Conservation (phyloP, 2,797 vertebrate species). For the Gadopsis bispinosus region DNA sequence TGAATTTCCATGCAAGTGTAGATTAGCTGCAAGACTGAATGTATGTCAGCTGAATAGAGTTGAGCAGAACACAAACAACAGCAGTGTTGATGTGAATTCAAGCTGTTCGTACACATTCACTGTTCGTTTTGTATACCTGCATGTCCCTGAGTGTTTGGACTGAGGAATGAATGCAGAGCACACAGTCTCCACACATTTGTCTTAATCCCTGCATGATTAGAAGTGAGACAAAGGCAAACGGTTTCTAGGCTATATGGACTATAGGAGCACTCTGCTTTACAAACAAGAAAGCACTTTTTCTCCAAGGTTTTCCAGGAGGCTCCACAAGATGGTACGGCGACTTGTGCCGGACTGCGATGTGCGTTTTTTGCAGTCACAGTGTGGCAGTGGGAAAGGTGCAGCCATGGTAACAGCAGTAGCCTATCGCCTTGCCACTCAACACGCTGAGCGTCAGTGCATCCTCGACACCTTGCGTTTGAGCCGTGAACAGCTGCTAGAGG, state of each 20-base stretch:
- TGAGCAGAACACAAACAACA: neutral
- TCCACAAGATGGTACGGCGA: conserved; percentile 92
- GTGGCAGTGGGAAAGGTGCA: conserved; percentile 95
- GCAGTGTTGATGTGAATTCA: neutral
- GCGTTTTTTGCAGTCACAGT: conserved; percentile 92
- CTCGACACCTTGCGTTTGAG: conserved; percentile 88
- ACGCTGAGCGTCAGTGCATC: conserved; percentile 87
- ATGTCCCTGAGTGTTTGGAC: neutral
- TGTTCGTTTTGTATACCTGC: neutral
- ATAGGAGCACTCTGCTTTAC: neutral
- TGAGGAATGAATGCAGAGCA: neutral
- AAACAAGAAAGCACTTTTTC: neutral
- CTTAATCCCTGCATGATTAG: neutral
- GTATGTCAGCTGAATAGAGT: neutral
- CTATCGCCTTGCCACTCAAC: conserved; percentile 90
- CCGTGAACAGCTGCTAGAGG: conserved; percentile 89
- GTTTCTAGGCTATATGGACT: too few relatives aligned
- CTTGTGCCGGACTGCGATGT: conserved; percentile 94
- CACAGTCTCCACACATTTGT: neutral
- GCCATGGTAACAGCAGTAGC: conserved; percentile 99
- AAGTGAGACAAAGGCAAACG: neutral
- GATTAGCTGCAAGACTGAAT: neutral
- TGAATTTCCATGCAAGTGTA: neutral
- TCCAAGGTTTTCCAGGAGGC: conserved; percentile 89
- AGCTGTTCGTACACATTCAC: neutral